These are phyloP conservation scores for Dinomys branickii DNA, from an alignment of 2,113 vertebrate genomes.

Conservation along the genomic window DNA sequence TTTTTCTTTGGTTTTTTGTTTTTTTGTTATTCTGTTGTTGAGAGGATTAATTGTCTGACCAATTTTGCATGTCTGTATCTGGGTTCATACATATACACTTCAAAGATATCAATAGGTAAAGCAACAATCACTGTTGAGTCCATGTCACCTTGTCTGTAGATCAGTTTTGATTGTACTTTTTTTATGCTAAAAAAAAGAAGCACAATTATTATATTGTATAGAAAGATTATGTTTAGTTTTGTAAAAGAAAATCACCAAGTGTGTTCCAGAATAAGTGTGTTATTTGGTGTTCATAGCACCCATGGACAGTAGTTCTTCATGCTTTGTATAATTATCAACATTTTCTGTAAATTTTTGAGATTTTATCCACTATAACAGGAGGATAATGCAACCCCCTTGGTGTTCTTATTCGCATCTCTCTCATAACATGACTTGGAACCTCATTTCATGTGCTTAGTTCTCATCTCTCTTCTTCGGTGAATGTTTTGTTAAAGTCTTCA, in stretches of 20 bases:
- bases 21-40: too few species aligned
- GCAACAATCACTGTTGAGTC: too few species aligned
- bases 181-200: too few species aligned
- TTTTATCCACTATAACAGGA: not conserved
- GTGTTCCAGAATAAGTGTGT: not conserved
- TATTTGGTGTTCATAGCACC: not conserved
- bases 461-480: not conserved
- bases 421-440: not conserved
- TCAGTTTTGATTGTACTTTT: too few species aligned
- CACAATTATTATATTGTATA: not conserved
- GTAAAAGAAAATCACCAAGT: not conserved
- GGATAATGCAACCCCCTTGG: not conserved
- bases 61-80: too few species aligned
- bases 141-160: too few species aligned
- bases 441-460: not conserved
- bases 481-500: not conserved
- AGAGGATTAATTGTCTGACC: too few species aligned
- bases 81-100: too few species aligned
- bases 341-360: not conserved
- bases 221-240: not conserved
- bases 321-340: not conserved
- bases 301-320: not conserved
- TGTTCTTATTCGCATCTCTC: not conserved
- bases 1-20: too few species aligned
- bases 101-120: too few species aligned